Percentiles rank a stretch among this genome's conserved stretches.
Evolutionary conservation across 2,113 vertebrate genomes (phyloP).

Genomic region (Nyctibius bracteatus): DNA sequence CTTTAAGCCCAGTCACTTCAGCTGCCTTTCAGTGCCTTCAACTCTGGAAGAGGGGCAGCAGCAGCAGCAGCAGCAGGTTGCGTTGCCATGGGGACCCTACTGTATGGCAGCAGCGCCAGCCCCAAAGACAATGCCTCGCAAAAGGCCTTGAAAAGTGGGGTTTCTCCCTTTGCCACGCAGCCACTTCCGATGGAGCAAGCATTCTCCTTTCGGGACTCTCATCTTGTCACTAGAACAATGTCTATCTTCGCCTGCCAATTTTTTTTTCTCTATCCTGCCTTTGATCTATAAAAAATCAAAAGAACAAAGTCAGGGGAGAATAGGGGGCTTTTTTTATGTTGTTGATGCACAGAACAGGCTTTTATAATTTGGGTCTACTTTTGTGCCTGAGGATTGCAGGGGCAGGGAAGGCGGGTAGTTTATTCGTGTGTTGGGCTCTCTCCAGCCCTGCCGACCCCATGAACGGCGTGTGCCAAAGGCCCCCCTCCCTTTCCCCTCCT

Average conservation of each 20-base stretch:
- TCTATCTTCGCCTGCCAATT: constrained; percentile 82
- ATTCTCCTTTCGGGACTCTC: constrained; percentile 81
- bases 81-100: constrained; percentile 81
- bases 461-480: constrained; percentile 37
- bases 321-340: constrained; percentile 65
- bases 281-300: constrained; percentile 92
- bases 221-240: constrained; percentile 88
- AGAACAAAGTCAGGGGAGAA: constrained; percentile 86
- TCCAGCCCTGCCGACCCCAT: not conserved
- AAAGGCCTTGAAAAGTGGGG: constrained; percentile 74
- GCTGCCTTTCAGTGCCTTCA: constrained; percentile 84
- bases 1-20: constrained; percentile 83
- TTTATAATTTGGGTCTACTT: constrained; percentile 66
- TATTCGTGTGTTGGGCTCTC: not conserved
- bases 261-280: constrained; percentile 68
- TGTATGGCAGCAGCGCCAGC: constrained; percentile 73
- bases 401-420: constrained; percentile 11
- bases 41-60: constrained; percentile 85
- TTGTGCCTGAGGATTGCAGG: constrained; percentile 47
- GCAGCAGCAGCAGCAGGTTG: constrained; percentile 89
- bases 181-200: constrained; percentile 86
- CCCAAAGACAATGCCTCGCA: constrained; percentile 77
- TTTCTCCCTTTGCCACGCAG: constrained; percentile 77
- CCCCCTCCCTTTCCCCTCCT: not conserved
- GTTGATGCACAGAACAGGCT: constrained; percentile 73